phyloP scores from a whole-genome alignment of 2,888 invertebrate species.

The Stenolophus ochropezus region DNA sequence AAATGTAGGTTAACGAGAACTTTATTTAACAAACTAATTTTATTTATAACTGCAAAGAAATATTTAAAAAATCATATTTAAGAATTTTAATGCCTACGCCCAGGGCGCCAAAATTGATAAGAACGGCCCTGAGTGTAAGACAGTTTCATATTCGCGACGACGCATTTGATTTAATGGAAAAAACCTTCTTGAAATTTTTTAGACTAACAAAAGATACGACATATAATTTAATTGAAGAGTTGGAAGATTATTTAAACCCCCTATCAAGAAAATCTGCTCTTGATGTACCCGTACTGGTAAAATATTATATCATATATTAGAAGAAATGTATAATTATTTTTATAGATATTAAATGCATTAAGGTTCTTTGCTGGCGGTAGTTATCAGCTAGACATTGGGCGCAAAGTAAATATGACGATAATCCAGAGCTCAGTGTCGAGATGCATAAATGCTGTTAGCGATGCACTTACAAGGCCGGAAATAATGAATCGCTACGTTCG shows the following conservation, averaged over 20 bases:
- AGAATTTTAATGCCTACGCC: too few species aligned
- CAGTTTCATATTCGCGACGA: too few species aligned
- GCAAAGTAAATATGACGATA: conserved; percentile 43
- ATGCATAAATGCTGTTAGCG: conserved; percentile 38
- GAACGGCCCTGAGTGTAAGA: too few species aligned
- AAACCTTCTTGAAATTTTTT: not conserved
- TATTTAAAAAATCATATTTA: too few species aligned
- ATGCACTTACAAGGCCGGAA: conserved; percentile 48
- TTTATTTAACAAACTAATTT: too few species aligned
- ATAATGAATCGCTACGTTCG: conserved; percentile 56
- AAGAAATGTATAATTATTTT: not conserved
- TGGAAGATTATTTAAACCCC: conserved; percentile 23
- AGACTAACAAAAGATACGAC: not conserved
- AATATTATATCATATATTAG: not conserved
- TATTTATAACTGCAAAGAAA: too few species aligned
- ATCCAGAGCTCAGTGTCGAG: conserved; percentile 59
- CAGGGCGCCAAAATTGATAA: too few species aligned
- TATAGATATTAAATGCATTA: conserved; percentile 32
- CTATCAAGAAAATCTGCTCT: conserved; percentile 33
- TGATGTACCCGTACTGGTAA: conserved; percentile 5
- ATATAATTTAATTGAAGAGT: not conserved
- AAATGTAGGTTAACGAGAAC: too few species aligned
- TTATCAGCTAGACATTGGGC: conserved; percentile 56
- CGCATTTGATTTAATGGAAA: too few species aligned
- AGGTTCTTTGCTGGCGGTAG: conserved; percentile 57